Percentiles rank a stretch among this genome's conserved stretches.
Evolutionary conservation across 2,797 vertebrate genomes (phyloP).

Genomic region (Chiroxiphia lanceolata): DNA sequence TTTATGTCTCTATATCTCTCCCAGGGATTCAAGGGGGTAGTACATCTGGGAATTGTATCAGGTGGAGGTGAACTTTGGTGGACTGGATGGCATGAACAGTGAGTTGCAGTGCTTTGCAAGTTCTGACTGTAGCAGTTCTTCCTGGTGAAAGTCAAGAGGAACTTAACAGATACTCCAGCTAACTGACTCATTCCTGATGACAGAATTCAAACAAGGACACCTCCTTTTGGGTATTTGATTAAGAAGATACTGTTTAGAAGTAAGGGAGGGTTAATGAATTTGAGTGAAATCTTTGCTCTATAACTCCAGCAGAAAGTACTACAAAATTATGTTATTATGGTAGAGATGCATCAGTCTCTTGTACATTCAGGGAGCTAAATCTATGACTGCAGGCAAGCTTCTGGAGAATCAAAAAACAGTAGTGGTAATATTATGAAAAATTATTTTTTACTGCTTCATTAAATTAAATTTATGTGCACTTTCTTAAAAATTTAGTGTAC

Average conservation of each 20-base stretch:
- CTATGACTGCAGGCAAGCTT: not conserved
- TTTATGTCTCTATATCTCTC: not conserved
- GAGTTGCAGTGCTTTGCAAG: not conserved
- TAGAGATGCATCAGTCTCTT: not conserved
- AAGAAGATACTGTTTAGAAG: not conserved
- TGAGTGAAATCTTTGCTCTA: not conserved
- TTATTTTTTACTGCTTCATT: not conserved
- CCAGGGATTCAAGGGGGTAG: not conserved
- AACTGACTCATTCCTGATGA: not conserved
- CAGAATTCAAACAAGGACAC: not conserved
- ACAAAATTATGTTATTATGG: rapidly evolving
- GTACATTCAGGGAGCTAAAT: not conserved
- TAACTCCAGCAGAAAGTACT: not conserved
- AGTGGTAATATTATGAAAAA: not conserved
- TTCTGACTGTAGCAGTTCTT: not conserved
- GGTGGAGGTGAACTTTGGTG: not conserved
- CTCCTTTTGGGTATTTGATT: not conserved
- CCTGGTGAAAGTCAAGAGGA: not conserved
- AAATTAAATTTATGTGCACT: not conserved
- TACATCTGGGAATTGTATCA: not conserved
- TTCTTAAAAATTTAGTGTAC: not conserved
- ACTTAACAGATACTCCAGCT: not conserved
- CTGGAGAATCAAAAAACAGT: not conserved
- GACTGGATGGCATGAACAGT: not conserved
- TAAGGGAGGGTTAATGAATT: not conserved